Evolutionary conservation across 1,140 invertebrate species (phyloP), one percentile per base, ranked within the genome.

Genomic region (Drosophila erecta): DNA sequence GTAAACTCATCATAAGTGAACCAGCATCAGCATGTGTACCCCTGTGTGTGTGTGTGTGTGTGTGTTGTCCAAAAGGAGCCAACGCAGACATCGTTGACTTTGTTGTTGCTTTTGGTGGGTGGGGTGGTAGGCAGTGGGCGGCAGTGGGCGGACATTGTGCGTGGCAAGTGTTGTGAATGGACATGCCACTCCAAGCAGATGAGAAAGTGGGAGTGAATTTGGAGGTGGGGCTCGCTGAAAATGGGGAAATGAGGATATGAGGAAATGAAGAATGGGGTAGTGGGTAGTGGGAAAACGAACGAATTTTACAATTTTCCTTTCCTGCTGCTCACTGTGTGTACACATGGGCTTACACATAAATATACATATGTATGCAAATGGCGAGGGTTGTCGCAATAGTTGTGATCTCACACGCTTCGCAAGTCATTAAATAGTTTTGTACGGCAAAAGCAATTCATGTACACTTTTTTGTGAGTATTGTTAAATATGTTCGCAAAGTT

Each of bases 1-100:
- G 84, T 87, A 87, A 87, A 87, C 85, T 87, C 83, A 87, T 87
- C 83, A 87, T 87, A 89, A 87, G 83, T 87, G 83, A 84, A 83
- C 84, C 84, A 84, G 75, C 62, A 72, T 67, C 84, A 84, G 75
- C 66, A 76, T 71, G 64, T 38, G 37, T 38, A 12, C 14, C 14
- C 14, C 44, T 67, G 27, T 64, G 22, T 65, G 37, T 53, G 35
- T 30, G n/a, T 50, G 61, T 55, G 51, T 74, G 37, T 67, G 62
- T 69, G 38, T 54, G 33, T 15, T 49, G 51, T 49, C 60, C 54
- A 69, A 72, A 79, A 69, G 67, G 59, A 71, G 73, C 70, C 72
- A 76, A 76, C 40, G 65, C 77, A 81, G 72, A 79, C 79, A 70
- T 80, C 73, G 60, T 65, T 65, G 71, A 69, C 67, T 55, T 64